phyloP scores from a whole-genome alignment of 2,113 vertebrate species.

The Sceloporus tristichus region DNA sequence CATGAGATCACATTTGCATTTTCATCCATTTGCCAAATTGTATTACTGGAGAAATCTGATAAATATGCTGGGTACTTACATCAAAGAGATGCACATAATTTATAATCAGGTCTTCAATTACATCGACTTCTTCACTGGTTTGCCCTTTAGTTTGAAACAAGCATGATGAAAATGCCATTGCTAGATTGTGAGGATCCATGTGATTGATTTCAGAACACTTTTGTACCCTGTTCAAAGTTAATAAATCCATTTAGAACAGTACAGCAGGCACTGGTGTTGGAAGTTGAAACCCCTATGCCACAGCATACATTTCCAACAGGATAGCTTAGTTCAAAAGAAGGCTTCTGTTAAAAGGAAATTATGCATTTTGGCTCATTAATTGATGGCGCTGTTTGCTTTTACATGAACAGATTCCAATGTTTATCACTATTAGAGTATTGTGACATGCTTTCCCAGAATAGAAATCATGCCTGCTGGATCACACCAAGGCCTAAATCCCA shows the following conservation, averaged over 20 bases:
- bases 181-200: conserved; percentile 88
- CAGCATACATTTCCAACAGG: not conserved
- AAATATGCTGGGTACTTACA: conserved; percentile 77
- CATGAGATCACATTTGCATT: not conserved
- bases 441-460: not conserved
- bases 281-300: not conserved
- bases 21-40: conserved; percentile 5
- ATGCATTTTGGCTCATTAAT: conserved; percentile 3
- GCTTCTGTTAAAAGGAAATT: not conserved
- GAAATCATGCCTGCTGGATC: not conserved
- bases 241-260: conserved; percentile 45
- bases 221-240: conserved; percentile 85
- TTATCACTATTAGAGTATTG: not conserved
- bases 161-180: conserved; percentile 89
- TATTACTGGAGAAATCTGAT: conserved; percentile 20
- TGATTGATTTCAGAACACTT: conserved; percentile 93
- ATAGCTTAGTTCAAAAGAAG: not conserved
- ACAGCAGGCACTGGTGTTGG: conserved; percentile 13
- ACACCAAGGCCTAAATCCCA: not conserved
- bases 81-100: conserved; percentile 93
- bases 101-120: conserved; percentile 91
- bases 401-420: not conserved
- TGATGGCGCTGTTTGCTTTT: not conserved
- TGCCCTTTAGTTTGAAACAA: conserved; percentile 95
- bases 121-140: conserved; percentile 87